Evolutionary conservation across 2,888 invertebrate species (phyloP), one percentile per base, ranked within the genome.

Genomic region (Dermolepida albohirtum): DNA sequence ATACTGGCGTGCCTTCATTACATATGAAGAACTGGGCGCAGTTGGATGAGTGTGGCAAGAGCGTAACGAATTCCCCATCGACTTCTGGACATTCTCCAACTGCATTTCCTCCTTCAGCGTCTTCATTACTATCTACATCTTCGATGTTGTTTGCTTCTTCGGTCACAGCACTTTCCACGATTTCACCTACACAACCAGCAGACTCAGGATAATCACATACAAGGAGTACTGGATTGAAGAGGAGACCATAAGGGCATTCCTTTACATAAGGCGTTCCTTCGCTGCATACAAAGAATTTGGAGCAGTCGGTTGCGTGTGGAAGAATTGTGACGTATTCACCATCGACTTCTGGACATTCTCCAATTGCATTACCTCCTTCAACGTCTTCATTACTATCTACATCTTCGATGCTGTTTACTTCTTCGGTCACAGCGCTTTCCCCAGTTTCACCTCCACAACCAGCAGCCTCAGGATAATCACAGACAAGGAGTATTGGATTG

Each of bases 131-230:
- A n/a, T n/a, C n/a, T n/a, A n/a, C n/a, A n/a, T n/a, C n/a, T n/a
- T n/a, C n/a, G n/a, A n/a, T n/a, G n/a, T n/a, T n/a, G n/a, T n/a
- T n/a, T 4, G 4, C 22, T 22, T 16, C 39, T 49, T 50, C 40
- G 17, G 0, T 22, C 12, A 16, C 51, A 63, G 39, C 39, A 8
- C 44, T 5, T 11, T 40, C 40, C 2, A 1, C 12, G 14, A 8
- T 1, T 17, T 43, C 59, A 22, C 27, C 27, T 2, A 51, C 66
- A 14, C 59, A 55, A 11, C 65, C 65, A 12, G 68, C 70, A 10
- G 14, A 27, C 10, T 65, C 44, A 5, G 70, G 68, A 11, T 52
- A 70, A 41, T 70, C 68, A 34, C 70, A 70, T 8, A 66, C 68
- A 11, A 51, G 8, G 8, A 70, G 52, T 0, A 11, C 12, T 1